phyloP scores from a whole-genome alignment of 2,797 vertebrate species.

The Aldrovandia affinis region DNA sequence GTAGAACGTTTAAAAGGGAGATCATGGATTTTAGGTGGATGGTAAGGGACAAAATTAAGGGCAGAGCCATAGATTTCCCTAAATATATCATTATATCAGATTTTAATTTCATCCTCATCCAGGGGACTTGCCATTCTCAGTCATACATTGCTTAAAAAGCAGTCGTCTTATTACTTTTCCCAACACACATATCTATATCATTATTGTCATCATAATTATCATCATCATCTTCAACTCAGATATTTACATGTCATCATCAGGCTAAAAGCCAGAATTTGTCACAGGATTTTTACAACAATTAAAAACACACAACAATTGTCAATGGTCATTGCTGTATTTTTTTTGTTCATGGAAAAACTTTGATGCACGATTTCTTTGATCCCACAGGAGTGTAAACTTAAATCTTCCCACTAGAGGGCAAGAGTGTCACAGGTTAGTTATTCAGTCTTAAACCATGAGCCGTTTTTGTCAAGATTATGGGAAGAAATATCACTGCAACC shows the following conservation, averaged over 20 bases:
- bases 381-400: neutral
- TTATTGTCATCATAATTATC: neutral
- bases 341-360: neutral
- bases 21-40: too few relatives aligned
- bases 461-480: neutral
- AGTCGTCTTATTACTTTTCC: neutral
- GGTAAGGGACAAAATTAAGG: neutral
- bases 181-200: neutral
- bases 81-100: neutral
- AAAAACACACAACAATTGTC: neutral
- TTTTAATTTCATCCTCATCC: neutral
- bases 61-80: neutral
- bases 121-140: neutral
- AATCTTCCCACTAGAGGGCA: constrained; percentile 6
- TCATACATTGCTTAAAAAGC: neutral
- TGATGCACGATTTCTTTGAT: neutral
- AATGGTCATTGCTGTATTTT: neutral
- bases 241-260: neutral
- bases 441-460: neutral
- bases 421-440: neutral
- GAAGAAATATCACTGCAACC: neutral
- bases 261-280: neutral
- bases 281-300: neutral
- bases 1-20: too few relatives aligned
- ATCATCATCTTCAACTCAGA: neutral